Evolutionary conservation across 53 echinoderm and acorn worm species (phyloP).

Genomic region (Stichopus horrens): DNA sequence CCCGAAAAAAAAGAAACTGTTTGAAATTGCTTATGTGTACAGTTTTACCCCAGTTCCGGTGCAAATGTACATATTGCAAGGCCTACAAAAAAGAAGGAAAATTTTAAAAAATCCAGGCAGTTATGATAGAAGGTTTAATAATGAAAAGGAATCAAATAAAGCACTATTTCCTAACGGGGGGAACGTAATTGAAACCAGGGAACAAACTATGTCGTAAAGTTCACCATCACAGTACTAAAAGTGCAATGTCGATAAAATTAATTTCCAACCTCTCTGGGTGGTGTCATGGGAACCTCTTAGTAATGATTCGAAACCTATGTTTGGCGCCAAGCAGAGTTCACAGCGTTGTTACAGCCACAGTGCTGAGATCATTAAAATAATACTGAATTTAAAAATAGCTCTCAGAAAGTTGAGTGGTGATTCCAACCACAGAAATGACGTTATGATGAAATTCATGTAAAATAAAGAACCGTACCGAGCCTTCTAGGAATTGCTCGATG

Average conservation of each 20-base stretch:
- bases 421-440: not conserved
- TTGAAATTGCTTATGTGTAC: not conserved
- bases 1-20: not conserved
- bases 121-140: too few relatives aligned
- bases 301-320: not conserved
- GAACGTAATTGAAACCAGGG: not conserved
- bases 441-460: not conserved
- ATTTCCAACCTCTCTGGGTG: constrained; percentile 1
- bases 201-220: constrained; percentile 3
- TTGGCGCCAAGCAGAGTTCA: constrained; percentile 15
- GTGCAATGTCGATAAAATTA: not conserved
- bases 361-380: not conserved
- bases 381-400: not conserved
- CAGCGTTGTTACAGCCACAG: not conserved
- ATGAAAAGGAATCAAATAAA: too few relatives aligned
- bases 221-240: not conserved
- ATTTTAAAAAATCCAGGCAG: too few relatives aligned
- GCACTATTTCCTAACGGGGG: too few relatives aligned
- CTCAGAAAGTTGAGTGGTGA: not conserved
- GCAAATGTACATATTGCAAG: too few relatives aligned
- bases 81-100: too few relatives aligned
- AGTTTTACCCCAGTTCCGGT: too few relatives aligned
- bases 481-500: too few relatives aligned
- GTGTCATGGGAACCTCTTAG: not conserved
- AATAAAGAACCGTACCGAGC: too few relatives aligned